Conservation (phyloP, 1,140 invertebrate species). For the Solenopsis invicta region DNA sequence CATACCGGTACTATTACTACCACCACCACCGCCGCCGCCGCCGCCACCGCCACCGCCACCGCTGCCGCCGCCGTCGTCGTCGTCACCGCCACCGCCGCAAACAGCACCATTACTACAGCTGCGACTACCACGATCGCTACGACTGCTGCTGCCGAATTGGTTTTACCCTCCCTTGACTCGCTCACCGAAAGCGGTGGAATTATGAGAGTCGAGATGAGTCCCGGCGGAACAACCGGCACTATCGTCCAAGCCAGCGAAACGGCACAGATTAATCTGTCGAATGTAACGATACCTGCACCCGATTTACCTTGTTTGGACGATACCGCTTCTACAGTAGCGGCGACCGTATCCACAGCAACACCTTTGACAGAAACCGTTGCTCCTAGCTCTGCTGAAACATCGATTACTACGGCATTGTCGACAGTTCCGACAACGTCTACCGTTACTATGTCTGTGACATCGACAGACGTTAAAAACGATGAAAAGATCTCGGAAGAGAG, state of each 20-base stretch:
- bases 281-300: slow-evolving; percentile 85
- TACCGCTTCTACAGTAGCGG: slow-evolving; percentile 56
- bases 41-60: slow-evolving; percentile 23
- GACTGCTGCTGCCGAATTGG: slow-evolving; percentile 76
- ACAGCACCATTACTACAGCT: slow-evolving; percentile 20
- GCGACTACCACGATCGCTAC: too few species aligned
- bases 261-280: slow-evolving; percentile 78
- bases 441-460: slow-evolving; percentile 53
- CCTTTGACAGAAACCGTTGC: slow-evolving; percentile 47
- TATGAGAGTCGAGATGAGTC: slow-evolving; percentile 90
- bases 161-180: slow-evolving; percentile 83
- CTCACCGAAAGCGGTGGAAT: slow-evolving; percentile 89
- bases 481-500: slow-evolving; percentile 78
- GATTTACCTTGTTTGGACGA: slow-evolving; percentile 86
- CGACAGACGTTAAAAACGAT: slow-evolving; percentile 72
- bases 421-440: slow-evolving; percentile 66
- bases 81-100: background rate
- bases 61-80: slow-evolving; percentile 40
- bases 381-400: slow-evolving; percentile 3
- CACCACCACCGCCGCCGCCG: slow-evolving; percentile 47
- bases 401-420: slow-evolving; percentile 49
- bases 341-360: slow-evolving; percentile 43
- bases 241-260: slow-evolving; percentile 87
- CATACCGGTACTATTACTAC: slow-evolving; percentile 29
- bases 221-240: slow-evolving; percentile 89